Evolutionary conservation across 2,888 invertebrate species (phyloP).

Genomic region (Timandra comae): DNA sequence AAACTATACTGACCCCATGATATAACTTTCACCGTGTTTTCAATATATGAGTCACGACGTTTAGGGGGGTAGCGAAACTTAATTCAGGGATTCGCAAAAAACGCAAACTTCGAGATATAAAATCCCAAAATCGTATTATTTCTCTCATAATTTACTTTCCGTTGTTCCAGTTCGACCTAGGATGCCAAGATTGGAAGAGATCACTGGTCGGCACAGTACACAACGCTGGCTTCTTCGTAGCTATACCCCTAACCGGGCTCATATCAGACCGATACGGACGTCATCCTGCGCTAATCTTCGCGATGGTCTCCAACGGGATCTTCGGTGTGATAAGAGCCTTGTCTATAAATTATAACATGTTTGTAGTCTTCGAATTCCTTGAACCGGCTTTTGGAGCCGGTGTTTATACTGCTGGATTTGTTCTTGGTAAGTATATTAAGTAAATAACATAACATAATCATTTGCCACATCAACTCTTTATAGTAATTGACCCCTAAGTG

Average conservation of each 20-base stretch:
- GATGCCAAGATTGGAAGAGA: constrained; percentile 84
- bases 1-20: too few relatives aligned
- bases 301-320: constrained; percentile 71
- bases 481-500: too few relatives aligned
- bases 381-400: constrained; percentile 77
- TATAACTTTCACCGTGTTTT: too few relatives aligned
- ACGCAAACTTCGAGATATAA: too few relatives aligned
- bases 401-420: constrained; percentile 77
- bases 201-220: constrained; percentile 85
- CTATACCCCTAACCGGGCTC: constrained; percentile 82
- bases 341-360: constrained; percentile 76
- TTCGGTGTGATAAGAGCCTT: constrained; percentile 77
- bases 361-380: constrained; percentile 76
- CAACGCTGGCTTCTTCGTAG: constrained; percentile 84
- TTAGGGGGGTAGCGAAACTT: too few relatives aligned
- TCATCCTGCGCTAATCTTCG: constrained; percentile 75
- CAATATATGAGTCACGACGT: too few relatives aligned
- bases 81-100: too few relatives aligned
- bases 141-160: too few relatives aligned
- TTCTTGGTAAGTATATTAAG: constrained; percentile 72
- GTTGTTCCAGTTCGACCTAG: constrained; percentile 81
- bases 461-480: too few relatives aligned
- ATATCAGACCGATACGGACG: constrained; percentile 84
- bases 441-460: too few relatives aligned
- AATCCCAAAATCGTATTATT: too few relatives aligned